Base-by-base conservation (phyloP, 2,888 invertebrate species). In the Colletes collaris region DNA sequence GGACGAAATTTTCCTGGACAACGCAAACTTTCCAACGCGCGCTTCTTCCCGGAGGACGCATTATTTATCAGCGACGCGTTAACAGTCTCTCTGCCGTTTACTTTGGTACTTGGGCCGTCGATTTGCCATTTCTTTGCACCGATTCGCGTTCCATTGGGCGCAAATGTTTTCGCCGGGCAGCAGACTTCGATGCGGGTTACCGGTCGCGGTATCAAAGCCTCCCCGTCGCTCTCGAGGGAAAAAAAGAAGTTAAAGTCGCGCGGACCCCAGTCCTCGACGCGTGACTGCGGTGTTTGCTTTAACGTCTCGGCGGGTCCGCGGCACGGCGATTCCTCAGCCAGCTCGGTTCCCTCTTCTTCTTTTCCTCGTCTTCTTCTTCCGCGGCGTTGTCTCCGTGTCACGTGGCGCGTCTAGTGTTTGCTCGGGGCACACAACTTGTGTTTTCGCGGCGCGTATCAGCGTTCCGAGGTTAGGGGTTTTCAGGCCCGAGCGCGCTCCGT, bases 211-310 rank as follows among this genome's bases (percentile, higher is more conserved):
- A n/a, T 11, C 49, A 2, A 27, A 4, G 53, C 50, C 35, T 55
- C 5, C 13, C 40, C 58, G 16, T 6, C n/a, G 40, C n/a, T 59
- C 40, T n/a, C 40, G 40, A 16, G 44, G 44, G 7, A 44, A 49
- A 44, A 49, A 40, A 68, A 46, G 64, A 56, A 73, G 67, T 55
- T 63, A 68, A 74, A 67, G 60, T 74, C 49, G 37, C 46, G 5
- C 10, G 35, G 55, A 70, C 67, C 76, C 60, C 27, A 55, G 65
- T 66, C 77, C 62, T 60, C 66, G 65, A 83, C 86, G 79, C 73
- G 87, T 73, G 85, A 89, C 90, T 87, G 86, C 90, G 86, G 62
- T 92, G 90, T 92, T 92, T 92, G 90, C 91, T 88, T 92, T 92
- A 89, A 90, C 92, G 92, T 92, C 91, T 92, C 90, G 86, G 83